Percentiles rank a stretch among this genome's conserved stretches.
Evolutionary conservation across 2,113 vertebrate species (phyloP).

Genomic region (Dendropsophus ebraccatus): DNA sequence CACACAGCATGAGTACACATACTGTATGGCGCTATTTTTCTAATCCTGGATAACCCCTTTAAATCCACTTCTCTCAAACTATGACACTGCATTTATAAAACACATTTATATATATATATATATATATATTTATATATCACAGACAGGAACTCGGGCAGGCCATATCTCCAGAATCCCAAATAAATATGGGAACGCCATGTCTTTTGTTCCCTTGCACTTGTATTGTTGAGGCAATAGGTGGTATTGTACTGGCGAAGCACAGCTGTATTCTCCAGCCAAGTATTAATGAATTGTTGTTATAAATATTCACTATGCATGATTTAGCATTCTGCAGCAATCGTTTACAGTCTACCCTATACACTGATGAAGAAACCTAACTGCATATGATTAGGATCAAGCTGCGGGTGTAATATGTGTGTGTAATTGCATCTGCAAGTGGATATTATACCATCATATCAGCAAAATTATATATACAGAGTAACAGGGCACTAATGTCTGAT

Average conservation of each 20-base stretch:
- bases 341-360: neutral
- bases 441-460: conserved; percentile 6
- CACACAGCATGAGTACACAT: too few species aligned
- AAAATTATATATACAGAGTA: conserved; percentile 11
- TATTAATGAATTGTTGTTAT: neutral
- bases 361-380: neutral
- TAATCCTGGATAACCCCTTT: too few species aligned
- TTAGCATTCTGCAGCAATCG: neutral
- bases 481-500: too few species aligned
- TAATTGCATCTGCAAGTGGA: neutral
- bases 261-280: neutral
- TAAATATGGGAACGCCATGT: neutral
- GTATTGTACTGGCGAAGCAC: neutral
- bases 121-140: neutral
- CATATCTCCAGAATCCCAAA: neutral
- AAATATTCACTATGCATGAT: conserved; percentile 13
- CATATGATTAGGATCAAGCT: conserved; percentile 22
- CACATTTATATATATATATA: too few species aligned
- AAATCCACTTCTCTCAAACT: too few species aligned
- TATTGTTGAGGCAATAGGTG: too few species aligned
- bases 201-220: too few species aligned
- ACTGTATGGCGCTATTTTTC: too few species aligned
- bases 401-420: conserved; percentile 5
- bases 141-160: neutral
- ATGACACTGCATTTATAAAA: neutral